These are phyloP conservation scores for Chrysolina haemoptera DNA, from an alignment of 2,888 invertebrate genomes.

Conservation along the genomic window DNA sequence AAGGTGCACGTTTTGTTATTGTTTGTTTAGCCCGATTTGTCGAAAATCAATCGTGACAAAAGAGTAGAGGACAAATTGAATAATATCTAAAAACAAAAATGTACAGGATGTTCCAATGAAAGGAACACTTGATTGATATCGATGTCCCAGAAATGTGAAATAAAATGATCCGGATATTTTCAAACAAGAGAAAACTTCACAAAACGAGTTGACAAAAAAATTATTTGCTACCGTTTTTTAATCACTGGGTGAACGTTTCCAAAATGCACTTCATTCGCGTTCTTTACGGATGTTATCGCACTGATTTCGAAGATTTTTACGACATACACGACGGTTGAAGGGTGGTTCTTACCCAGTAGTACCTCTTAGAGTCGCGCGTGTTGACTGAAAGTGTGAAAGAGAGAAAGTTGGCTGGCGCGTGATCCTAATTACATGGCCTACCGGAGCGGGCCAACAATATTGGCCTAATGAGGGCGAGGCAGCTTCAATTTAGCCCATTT, in stretches of 20 bases:
- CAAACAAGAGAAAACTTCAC: too few species aligned
- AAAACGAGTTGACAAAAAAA: too few species aligned
- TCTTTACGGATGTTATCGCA: background rate
- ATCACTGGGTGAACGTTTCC: background rate
- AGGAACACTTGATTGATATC: too few species aligned
- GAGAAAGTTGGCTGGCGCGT: constrained; percentile 52
- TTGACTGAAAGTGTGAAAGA: constrained; percentile 63
- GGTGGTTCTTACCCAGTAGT: constrained; percentile 29
- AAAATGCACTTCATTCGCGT: constrained; percentile 1
- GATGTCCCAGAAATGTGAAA: too few species aligned
- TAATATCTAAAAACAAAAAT: too few species aligned
- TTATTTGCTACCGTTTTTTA: too few species aligned
- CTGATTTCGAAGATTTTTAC: background rate
- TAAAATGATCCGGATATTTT: too few species aligned
- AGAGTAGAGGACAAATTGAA: too few species aligned
- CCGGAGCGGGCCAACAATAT: constrained; percentile 68
- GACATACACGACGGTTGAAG: background rate
- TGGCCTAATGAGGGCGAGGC: constrained; percentile 71
- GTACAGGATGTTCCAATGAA: too few species aligned
- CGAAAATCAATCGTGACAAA: too few species aligned
- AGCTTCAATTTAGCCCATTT: constrained; percentile 70
- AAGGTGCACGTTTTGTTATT: too few species aligned
- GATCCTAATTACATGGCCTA: constrained; percentile 69
- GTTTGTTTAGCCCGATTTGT: too few species aligned
- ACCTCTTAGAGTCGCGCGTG: constrained; percentile 39